Conservation (phyloP, 2,888 invertebrate genomes). For the Noctua comes region DNA sequence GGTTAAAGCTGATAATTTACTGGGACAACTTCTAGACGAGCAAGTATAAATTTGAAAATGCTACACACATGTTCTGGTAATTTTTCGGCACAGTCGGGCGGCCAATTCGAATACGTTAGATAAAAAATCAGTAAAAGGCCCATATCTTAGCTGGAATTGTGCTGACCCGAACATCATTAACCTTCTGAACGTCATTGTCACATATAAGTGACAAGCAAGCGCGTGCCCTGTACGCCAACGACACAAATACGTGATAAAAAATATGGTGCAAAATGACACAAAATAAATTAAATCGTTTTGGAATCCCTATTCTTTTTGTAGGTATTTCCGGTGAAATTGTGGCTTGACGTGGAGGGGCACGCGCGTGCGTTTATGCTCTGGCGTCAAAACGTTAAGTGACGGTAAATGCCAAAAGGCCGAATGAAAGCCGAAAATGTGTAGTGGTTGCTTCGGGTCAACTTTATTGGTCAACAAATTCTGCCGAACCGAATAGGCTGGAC, state of each 20-base stretch:
- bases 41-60: neutral
- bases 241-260: no score
- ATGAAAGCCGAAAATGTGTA: neutral
- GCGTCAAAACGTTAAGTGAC: neutral
- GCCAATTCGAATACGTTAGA: neutral
- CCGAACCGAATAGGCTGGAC: neutral
- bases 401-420: neutral
- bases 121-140: neutral
- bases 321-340: no score
- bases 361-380: no score
- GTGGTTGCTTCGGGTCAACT: neutral
- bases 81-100: neutral
- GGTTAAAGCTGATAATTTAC: neutral
- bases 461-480: neutral
- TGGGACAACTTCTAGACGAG: neutral
- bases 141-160: neutral
- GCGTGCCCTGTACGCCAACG: no score
- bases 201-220: no score
- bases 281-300: no score
- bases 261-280: no score
- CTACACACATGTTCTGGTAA: neutral
- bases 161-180: neutral
- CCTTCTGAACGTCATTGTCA: no score
- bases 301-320: no score
- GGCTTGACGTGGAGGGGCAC: no score